Conservation (phyloP, 2,888 invertebrate species). For the Pollenia labialis region DNA sequence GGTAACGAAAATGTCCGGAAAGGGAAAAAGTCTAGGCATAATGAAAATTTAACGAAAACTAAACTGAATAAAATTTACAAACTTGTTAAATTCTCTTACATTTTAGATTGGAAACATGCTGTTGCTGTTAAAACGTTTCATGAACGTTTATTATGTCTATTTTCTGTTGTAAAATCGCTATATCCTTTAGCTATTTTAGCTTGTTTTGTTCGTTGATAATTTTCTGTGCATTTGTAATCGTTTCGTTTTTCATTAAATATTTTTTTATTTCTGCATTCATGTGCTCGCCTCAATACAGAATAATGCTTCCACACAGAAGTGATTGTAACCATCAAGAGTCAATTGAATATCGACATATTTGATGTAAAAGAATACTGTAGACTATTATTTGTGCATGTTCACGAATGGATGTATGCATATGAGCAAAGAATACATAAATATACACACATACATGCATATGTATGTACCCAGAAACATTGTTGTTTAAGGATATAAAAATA, state of each 20-base stretch:
- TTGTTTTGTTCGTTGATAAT: neutral
- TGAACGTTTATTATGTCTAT: neutral
- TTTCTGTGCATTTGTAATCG: neutral
- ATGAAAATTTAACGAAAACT: too few relatives aligned
- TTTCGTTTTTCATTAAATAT: neutral
- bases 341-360: slow-evolving; percentile 47
- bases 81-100: neutral
- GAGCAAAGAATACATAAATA: too few relatives aligned
- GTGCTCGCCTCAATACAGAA: neutral
- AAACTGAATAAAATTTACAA: neutral
- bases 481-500: too few relatives aligned
- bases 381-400: too few relatives aligned
- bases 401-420: too few relatives aligned
- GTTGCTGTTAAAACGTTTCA: neutral
- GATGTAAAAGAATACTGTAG: slow-evolving; percentile 1
- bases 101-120: neutral
- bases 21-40: too few relatives aligned
- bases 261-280: neutral
- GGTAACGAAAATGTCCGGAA: too few relatives aligned
- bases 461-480: too few relatives aligned
- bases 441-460: too few relatives aligned
- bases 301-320: slow-evolving; percentile 18
- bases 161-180: neutral
- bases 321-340: slow-evolving; percentile 47
- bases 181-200: neutral